Evolutionary conservation across 1,140 invertebrate genomes (phyloP).

Genomic region (Drosophila rhopaloa): DNA sequence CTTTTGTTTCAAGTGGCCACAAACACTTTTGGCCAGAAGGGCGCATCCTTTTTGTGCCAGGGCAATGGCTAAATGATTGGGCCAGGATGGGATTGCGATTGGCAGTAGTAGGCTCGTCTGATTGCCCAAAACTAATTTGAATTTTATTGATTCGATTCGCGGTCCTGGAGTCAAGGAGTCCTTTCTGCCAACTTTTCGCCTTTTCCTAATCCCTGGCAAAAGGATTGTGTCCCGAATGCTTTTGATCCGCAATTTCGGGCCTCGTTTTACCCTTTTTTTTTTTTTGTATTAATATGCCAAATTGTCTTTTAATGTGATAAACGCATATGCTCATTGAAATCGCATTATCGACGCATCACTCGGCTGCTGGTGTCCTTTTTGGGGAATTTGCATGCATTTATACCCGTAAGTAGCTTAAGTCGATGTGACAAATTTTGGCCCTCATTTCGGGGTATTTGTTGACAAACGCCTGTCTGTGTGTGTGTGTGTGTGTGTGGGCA

Average conservation of each 20-base stretch:
- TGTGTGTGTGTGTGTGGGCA: constrained; percentile 11
- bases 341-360: constrained; percentile 59
- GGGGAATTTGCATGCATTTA: constrained; percentile 19
- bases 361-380: constrained; percentile 12
- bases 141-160: constrained; percentile 81
- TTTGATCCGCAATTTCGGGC: constrained; percentile 26
- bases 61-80: constrained; percentile 79
- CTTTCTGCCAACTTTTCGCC: constrained; percentile 35
- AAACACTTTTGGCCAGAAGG: constrained; percentile 51
- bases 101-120: constrained; percentile 44
- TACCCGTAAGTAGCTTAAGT: constrained; percentile 53
- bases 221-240: constrained; percentile 63
- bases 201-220: constrained; percentile 26
- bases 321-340: constrained; percentile 73
- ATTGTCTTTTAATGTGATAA: constrained; percentile 80
- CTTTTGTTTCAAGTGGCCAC: constrained; percentile 73
- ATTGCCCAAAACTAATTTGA: constrained; percentile 83
- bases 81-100: constrained; percentile 12
- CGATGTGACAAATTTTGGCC: constrained; percentile 42
- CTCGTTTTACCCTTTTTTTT: not conserved
- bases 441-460: constrained; percentile 11
- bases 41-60: constrained; percentile 64
- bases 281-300: constrained; percentile 49
- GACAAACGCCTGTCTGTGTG: constrained; percentile 29
- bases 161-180: constrained; percentile 11